Percentiles rank a stretch among this genome's conserved stretches.
Conservation (phyloP, 2,888 invertebrate genomes). For the Sarcophaga caerulescens region DNA sequence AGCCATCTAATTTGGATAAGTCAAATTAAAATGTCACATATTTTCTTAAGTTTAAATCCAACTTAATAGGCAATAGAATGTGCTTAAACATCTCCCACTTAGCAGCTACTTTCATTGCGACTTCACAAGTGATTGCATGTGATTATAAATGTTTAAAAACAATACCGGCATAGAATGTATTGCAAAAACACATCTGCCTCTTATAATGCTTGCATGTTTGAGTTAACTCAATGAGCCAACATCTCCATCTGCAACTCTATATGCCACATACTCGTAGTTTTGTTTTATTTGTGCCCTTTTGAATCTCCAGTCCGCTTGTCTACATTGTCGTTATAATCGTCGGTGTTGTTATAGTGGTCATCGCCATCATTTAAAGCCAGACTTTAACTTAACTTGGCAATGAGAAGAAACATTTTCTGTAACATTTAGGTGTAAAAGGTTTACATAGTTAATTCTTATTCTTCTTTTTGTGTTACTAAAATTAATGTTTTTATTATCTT, state of each 20-base stretch:
- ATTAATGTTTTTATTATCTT: slow-evolving; percentile 68
- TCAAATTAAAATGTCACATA: too few species aligned
- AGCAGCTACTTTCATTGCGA: too few species aligned
- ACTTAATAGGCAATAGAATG: too few species aligned
- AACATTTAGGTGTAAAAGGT: slow-evolving; percentile 57
- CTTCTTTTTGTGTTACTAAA: slow-evolving; percentile 47
- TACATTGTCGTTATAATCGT: slow-evolving; percentile 9
- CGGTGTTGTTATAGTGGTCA: slow-evolving; percentile 29
- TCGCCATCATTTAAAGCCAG: slow-evolving; percentile 38
- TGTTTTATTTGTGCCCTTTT: slow-evolving; percentile 22
- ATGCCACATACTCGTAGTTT: slow-evolving; percentile 5
- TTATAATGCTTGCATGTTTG: slow-evolving; percentile 56
- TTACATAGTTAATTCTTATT: neutral
- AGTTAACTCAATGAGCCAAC: slow-evolving; percentile 45
- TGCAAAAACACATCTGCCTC: slow-evolving; percentile 31
- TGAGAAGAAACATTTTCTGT: slow-evolving; percentile 13
- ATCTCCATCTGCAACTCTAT: slow-evolving; percentile 30
- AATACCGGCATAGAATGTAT: neutral
- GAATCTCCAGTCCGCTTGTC: slow-evolving; percentile 6
- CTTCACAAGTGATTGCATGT: too few species aligned
- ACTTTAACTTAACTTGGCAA: slow-evolving; percentile 33
- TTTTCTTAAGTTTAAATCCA: too few species aligned
- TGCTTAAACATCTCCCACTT: too few species aligned
- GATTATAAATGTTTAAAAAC: too few species aligned
- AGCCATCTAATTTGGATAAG: too few species aligned